These are phyloP conservation scores for Melanogrammus aeglefinus DNA, from an alignment of 2,797 vertebrate genomes.

Conservation along the genomic window DNA sequence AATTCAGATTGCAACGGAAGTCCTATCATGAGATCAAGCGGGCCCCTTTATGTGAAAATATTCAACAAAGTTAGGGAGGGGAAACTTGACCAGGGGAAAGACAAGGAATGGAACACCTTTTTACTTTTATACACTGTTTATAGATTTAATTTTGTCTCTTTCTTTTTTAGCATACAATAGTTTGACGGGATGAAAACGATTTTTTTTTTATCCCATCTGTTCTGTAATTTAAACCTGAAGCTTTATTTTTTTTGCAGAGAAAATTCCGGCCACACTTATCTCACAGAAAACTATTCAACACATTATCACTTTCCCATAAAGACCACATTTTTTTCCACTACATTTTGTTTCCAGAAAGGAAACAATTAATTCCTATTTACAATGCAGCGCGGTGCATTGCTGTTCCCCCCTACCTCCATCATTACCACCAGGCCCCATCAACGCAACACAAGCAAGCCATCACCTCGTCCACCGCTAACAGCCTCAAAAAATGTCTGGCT, in stretches of 20 bases:
- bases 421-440: neutral
- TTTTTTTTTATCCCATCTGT: no score
- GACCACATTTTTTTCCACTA: neutral
- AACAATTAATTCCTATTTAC: constrained; percentile 1
- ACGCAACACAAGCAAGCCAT: constrained; percentile 7
- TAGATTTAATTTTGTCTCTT: neutral
- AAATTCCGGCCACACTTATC: no score
- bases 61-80: no score
- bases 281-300: neutral
- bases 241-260: no score
- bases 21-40: constrained; percentile 8
- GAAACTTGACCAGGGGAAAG: neutral
- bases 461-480: constrained; percentile 40
- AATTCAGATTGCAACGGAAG: constrained; percentile 20
- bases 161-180: no score
- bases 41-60: neutral
- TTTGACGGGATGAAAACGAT: no score
- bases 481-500: constrained; percentile 44
- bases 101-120: neutral
- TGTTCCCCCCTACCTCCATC: neutral
- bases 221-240: no score
- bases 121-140: neutral
- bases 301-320: neutral
- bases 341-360: constrained; percentile 2
- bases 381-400: neutral